phyloP scores from a whole-genome alignment of 2,113 vertebrate species.

The Cheirogaleus medius region DNA sequence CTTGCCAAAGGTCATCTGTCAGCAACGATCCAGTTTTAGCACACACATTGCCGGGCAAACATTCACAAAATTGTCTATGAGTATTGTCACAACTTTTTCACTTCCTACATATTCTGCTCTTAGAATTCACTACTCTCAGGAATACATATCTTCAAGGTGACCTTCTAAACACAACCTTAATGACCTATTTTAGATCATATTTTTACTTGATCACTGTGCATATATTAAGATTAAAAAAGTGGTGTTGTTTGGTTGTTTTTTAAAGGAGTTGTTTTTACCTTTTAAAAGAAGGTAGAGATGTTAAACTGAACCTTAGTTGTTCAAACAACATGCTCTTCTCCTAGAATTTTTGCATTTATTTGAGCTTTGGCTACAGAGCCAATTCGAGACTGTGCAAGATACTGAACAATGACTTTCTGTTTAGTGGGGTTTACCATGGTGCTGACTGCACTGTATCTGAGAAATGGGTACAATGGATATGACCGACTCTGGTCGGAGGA shows the following conservation, averaged over 20 bases:
- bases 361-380: no score
- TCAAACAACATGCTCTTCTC: neutral
- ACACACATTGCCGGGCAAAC: neutral
- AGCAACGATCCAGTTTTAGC: neutral
- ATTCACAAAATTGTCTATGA: neutral
- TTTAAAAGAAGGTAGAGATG: neutral
- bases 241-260: neutral
- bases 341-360: neutral
- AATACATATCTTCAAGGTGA: rapidly evolving
- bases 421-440: rapidly evolving
- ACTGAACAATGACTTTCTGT: rapidly evolving
- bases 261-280: neutral
- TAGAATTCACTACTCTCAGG: neutral
- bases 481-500: neutral
- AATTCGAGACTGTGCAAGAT: rapidly evolving
- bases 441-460: rapidly evolving
- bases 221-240: no score
- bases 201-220: rapidly evolving
- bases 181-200: no score
- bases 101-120: neutral
- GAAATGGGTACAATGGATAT: rapidly evolving
- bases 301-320: neutral
- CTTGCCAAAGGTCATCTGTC: neutral
- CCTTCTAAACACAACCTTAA: neutral
- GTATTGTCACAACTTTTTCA: rapidly evolving